Evolutionary conservation across 2,888 invertebrate species (phyloP).

Genomic region (Drosophila robusta): DNA sequence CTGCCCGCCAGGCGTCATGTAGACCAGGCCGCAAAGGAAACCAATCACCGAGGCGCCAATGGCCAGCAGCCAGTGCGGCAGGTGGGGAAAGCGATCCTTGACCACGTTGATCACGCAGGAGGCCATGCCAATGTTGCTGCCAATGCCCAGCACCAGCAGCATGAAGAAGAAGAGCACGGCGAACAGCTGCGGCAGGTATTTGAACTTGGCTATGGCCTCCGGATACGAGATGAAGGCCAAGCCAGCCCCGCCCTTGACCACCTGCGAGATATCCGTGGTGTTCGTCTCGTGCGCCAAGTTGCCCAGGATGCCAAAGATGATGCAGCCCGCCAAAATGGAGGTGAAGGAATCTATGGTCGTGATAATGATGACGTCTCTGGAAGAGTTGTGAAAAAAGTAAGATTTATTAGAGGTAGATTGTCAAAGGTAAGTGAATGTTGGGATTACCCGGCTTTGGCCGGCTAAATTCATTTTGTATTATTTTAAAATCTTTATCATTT

Average conservation of each 20-base stretch:
- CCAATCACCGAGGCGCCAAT: conserved; percentile 85
- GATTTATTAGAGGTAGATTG: not conserved
- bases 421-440: too few species aligned
- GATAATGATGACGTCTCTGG: conserved; percentile 92
- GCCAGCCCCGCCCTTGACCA: conserved; percentile 91
- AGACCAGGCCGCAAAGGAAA: conserved; percentile 87
- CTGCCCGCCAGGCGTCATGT: conserved; percentile 90
- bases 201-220: conserved; percentile 87
- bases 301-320: conserved; percentile 93
- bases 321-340: conserved; percentile 92
- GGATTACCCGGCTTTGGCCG: too few species aligned
- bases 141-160: conserved; percentile 86
- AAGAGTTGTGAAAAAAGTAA: not conserved
- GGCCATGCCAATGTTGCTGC: conserved; percentile 86
- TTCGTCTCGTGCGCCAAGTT: conserved; percentile 90
- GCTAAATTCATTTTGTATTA: too few species aligned
- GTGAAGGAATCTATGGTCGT: conserved; percentile 93
- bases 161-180: conserved; percentile 87
- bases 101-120: conserved; percentile 85
- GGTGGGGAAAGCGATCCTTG: conserved; percentile 85
- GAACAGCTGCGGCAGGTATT: conserved; percentile 86
- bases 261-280: conserved; percentile 87
- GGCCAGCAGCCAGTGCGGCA: conserved; percentile 86
- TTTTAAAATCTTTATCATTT: too few species aligned
- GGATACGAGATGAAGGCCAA: conserved; percentile 92